Percentiles rank a stretch among this genome's conserved stretches.
These are phyloP conservation scores for Odontocolon sp. DNA, from an alignment of 2,888 invertebrate species.

Conservation along the genomic window DNA sequence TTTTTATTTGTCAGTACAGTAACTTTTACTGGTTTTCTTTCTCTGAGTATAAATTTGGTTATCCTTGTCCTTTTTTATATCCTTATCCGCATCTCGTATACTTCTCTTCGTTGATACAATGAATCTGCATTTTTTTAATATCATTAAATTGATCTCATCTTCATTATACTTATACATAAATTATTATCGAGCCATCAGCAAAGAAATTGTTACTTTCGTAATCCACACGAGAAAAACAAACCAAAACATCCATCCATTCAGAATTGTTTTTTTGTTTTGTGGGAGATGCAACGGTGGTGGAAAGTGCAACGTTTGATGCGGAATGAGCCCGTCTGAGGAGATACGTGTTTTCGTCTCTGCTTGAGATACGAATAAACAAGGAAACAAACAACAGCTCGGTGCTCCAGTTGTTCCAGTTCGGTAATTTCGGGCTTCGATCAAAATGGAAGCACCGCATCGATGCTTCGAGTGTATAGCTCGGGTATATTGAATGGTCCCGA, in stretches of 20 bases:
- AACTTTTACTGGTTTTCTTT: background rate
- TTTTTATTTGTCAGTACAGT: too few species aligned
- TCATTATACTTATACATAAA: too few species aligned
- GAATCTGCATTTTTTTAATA: too few species aligned
- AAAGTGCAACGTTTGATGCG: background rate
- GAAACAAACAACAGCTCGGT: constrained; percentile 11
- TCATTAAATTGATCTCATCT: too few species aligned
- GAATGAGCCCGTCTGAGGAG: background rate
- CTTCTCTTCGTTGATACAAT: too few species aligned
- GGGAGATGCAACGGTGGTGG: background rate
- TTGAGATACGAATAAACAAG: constrained; percentile 1
- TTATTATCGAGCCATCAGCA: too few species aligned
- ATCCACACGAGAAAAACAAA: too few species aligned
- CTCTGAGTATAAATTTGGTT: background rate
- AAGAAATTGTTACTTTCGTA: too few species aligned
- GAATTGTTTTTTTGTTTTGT: too few species aligned
- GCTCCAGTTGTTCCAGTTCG: background rate
- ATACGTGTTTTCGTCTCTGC: constrained; percentile 1
- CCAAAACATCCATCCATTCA: too few species aligned
- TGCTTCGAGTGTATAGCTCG: background rate
- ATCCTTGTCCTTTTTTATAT: background rate
- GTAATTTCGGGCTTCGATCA: background rate
- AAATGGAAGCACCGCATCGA: background rate
- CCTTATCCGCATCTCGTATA: too few species aligned
- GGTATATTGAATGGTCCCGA: background rate